A percentile compares a stretch with the other conserved stretches of the same genome.
Evolutionary conservation across 2,113 vertebrate genomes (phyloP).

Genomic region (Ceratotherium simum): DNA sequence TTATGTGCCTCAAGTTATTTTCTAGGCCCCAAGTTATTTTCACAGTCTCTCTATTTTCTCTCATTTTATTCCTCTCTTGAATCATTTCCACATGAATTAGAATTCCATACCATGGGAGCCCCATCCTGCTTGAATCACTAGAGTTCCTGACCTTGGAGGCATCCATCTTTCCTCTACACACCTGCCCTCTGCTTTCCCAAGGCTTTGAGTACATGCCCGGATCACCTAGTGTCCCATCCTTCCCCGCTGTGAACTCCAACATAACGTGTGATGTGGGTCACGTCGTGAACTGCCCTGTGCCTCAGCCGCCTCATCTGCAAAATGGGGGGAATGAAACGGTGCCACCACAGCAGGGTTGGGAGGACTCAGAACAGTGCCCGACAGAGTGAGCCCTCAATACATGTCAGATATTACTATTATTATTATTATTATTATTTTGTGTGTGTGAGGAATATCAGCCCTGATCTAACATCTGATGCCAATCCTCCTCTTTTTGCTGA

Average conservation of each 20-base stretch:
- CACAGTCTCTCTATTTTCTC: background rate
- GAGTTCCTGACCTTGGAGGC: background rate
- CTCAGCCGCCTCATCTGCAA: accelerated
- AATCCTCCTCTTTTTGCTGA: too few species aligned
- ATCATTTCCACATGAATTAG: background rate
- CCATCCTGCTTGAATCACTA: background rate
- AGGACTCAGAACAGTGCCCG: background rate
- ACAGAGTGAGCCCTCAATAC: background rate
- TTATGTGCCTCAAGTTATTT: background rate
- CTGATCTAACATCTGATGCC: too few species aligned
- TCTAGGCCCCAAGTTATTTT: background rate
- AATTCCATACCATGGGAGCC: background rate
- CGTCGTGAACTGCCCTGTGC: background rate
- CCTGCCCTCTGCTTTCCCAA: background rate
- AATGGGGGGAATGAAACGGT: too few species aligned
- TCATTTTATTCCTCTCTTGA: background rate
- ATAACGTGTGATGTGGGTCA: accelerated
- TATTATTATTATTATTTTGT: background rate
- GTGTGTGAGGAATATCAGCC: too few species aligned
- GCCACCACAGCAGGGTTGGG: background rate
- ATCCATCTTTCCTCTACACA: background rate
- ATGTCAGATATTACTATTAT: background rate
- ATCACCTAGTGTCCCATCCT: accelerated
- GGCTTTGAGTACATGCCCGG: accelerated
- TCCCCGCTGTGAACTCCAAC: accelerated